Base-by-base conservation (phyloP, 1,140 invertebrate genomes). In the Atopsyche davidsoni region DNA sequence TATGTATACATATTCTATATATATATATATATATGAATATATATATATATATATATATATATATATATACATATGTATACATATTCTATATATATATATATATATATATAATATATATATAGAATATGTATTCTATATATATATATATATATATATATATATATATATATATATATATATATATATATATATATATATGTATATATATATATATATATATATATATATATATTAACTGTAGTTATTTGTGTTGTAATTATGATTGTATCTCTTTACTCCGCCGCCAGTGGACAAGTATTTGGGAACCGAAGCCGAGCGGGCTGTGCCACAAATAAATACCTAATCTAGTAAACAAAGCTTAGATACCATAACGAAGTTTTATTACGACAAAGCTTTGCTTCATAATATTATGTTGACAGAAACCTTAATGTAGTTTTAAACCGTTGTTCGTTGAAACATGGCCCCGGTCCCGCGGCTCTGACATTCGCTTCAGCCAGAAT, bases 291-390 rank as follows among this genome's bases (percentile, higher is more conserved):
- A 19, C 11, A 17, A 25, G 9, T 41, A 11, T 41, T 56, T 46
- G 34, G 14, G 47, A 35, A 50, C 25, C 21, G 31, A 23, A 25
- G 10, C 16, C 23, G 45, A 25, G 46, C 39, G 11, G 39, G 11
- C 28, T 44, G 16, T 31, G 48, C 49, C 46, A 34, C 46, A 51
- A 56, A 56, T 56, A 56, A 56, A 56, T 51, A 44, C 40, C 54
- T 56, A 56, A 56, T 56, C 39, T 51, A 43, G 49, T 36, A 47
- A 56, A 56, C 49, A 40, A 51, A 40, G 39, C 44, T 28, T 31
- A 45, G 49, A 51, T 46, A 50, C 42, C 48, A 46, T 56, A 56
- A 56, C 53, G 53, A 52, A 45, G 52, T 56, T 56, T 52, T 56
- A 52, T 56, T 56, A 56, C 22, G 21, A 25, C 24, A 18, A 41